Percentiles rank a stretch among this genome's conserved stretches.
Evolutionary conservation across 2,797 vertebrate genomes (phyloP).

Genomic region (Phyllotis vaccarum): DNA sequence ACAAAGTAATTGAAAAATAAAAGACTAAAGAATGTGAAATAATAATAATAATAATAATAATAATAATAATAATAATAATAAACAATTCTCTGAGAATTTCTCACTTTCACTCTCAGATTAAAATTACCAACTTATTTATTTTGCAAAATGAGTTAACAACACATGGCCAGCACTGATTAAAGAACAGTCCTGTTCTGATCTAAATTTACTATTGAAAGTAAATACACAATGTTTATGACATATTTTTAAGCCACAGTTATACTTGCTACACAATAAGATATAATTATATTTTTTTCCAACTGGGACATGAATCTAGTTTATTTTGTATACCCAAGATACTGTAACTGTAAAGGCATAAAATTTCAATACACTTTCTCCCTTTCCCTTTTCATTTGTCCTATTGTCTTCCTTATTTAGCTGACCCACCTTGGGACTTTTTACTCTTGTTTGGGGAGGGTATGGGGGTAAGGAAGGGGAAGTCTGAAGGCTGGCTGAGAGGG

Average conservation of each 20-base stretch:
- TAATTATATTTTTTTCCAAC: background rate
- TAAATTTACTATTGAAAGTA: background rate
- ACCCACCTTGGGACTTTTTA: too few relatives aligned
- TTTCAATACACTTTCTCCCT: background rate
- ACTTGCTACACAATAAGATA: background rate
- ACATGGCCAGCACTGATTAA: background rate
- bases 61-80: too few relatives aligned
- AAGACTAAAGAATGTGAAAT: background rate
- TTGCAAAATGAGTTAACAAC: background rate
- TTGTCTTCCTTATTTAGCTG: too few relatives aligned
- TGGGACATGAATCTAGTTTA: background rate
- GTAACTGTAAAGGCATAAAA: background rate
- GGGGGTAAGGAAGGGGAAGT: too few relatives aligned
- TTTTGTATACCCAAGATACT: background rate
- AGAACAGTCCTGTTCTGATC: background rate
- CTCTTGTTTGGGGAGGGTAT: too few relatives aligned
- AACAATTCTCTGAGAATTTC: conserved; percentile 6
- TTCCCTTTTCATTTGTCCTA: background rate
- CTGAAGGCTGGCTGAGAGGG: too few relatives aligned
- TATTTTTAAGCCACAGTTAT: background rate
- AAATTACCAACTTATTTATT: background rate
- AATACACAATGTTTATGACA: background rate
- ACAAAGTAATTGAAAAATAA: background rate
- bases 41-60: too few relatives aligned
- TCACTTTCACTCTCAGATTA: background rate